A percentile compares a stretch with the other conserved stretches of the same genome.
These are phyloP conservation scores for Lutraria rhynchaena DNA, from an alignment of 1,140 invertebrate species.

Conservation along the genomic window DNA sequence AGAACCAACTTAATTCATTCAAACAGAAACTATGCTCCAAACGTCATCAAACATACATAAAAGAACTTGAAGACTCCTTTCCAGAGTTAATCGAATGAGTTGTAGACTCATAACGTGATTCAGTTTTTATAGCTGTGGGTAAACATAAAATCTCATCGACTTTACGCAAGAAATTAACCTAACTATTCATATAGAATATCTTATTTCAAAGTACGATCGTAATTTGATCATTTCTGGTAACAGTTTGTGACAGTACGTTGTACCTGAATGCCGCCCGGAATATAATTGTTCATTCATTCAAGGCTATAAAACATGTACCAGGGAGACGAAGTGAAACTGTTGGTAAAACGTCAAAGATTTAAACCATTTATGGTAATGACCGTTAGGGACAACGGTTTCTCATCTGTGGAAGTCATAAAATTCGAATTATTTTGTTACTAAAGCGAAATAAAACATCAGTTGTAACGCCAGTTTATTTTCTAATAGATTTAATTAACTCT, in stretches of 20 bases:
- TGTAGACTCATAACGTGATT: background rate
- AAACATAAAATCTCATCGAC: background rate
- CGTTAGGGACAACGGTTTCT: background rate
- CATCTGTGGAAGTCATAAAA: constrained; percentile 5
- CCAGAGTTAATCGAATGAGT: constrained; percentile 13
- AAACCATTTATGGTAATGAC: background rate
- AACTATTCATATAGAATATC: constrained; percentile 24
- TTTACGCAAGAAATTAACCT: background rate
- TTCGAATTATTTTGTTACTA: constrained; percentile 14
- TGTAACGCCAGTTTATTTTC: background rate
- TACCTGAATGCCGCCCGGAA: background rate
- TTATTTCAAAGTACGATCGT: constrained; percentile 26
- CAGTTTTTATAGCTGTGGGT: background rate
- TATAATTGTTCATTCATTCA: background rate
- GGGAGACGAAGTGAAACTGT: background rate
- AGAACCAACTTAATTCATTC: too few relatives aligned
- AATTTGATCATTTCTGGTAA: background rate
- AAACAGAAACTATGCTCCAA: too few relatives aligned
- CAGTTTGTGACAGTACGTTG: constrained; percentile 7
- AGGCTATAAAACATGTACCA: constrained; percentile 22
- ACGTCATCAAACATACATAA: background rate
- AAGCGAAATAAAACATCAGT: background rate
- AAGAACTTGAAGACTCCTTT: background rate
- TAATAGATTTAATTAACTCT: constrained; percentile 20
- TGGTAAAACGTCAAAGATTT: background rate